phyloP scores from a whole-genome alignment of 2,888 invertebrate species.

The Mythimna lalbum region DNA sequence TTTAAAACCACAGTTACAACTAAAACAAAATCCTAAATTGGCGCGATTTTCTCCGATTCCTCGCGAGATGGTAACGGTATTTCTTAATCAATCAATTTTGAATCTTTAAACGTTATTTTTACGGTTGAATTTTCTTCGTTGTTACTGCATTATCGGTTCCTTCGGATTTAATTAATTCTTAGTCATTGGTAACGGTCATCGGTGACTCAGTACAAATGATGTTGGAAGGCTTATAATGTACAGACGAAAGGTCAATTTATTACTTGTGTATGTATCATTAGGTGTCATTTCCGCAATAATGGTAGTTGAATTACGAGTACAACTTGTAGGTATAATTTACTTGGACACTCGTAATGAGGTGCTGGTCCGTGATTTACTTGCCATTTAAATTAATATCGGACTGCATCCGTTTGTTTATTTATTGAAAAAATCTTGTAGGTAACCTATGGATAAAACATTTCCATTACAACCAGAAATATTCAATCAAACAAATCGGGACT shows the following conservation, averaged over 20 bases:
- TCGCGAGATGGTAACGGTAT: conserved; percentile 80
- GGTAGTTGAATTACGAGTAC: conserved; percentile 30
- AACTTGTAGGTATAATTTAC: conserved; percentile 40
- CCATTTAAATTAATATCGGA: conserved; percentile 28
- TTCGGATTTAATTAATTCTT: conserved; percentile 87
- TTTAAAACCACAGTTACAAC: conserved; percentile 72
- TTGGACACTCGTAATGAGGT: conserved; percentile 32
- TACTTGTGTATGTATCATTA: conserved; percentile 43
- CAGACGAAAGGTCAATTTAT: conserved; percentile 52
- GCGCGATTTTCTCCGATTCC: conserved; percentile 78
- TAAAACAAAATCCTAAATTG: conserved; percentile 85
- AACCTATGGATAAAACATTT: neutral
- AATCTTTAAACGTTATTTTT: conserved; percentile 67
- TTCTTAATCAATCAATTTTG: conserved; percentile 58
- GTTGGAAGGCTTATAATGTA: conserved; percentile 54
- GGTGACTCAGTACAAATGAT: conserved; percentile 80
- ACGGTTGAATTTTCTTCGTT: conserved; percentile 69
- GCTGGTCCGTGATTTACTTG: conserved; percentile 31
- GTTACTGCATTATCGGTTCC: conserved; percentile 75
- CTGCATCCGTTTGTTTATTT: conserved; percentile 24
- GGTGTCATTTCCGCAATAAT: conserved; percentile 51
- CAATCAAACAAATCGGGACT: neutral
- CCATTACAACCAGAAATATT: neutral
- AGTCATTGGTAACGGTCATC: conserved; percentile 85
- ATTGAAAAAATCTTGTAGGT: conserved; percentile 2